phyloP scores from a whole-genome alignment of 2,113 vertebrate genomes.

The Anhinga rufa region DNA sequence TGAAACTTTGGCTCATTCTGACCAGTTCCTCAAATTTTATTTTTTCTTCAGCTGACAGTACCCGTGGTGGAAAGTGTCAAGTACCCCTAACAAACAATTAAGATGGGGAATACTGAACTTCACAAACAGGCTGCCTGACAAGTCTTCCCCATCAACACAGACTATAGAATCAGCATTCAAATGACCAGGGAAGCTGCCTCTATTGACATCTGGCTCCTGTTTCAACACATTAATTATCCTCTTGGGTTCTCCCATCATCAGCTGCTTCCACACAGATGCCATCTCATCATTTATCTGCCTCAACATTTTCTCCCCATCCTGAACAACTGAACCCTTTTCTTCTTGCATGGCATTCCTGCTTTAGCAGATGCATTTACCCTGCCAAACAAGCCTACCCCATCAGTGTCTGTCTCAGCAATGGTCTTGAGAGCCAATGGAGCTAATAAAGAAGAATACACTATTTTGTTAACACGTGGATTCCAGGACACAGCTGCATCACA shows the following conservation, averaged over 20 bases:
- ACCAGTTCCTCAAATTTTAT: constrained; percentile 5
- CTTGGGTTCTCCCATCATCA: constrained; percentile 52
- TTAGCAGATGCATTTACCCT: not conserved
- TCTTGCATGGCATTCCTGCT: constrained; percentile 6
- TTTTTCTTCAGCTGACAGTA: constrained; percentile 32
- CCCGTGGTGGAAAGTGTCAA: constrained; percentile 37
- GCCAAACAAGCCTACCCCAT: not conserved
- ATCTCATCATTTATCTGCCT: constrained; percentile 51
- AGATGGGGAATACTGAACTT: constrained; percentile 18
- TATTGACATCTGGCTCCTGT: constrained; percentile 60
- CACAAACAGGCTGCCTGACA: constrained; percentile 41
- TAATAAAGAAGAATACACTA: not conserved
- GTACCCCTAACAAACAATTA: constrained; percentile 4
- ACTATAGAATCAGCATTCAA: constrained; percentile 59
- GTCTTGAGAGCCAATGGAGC: not conserved
- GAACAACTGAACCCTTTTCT: not conserved
- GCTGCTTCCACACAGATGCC: constrained; percentile 46
- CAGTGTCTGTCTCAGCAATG: not conserved
- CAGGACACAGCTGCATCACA: not conserved
- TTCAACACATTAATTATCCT: constrained; percentile 65
- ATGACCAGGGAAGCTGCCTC: constrained; percentile 43
- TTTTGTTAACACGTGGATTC: not conserved
- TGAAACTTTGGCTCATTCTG: not conserved
- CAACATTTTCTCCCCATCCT: constrained; percentile 12
- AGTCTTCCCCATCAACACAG: constrained; percentile 37